Evolutionary conservation across 2,888 invertebrate species (phyloP), one percentile per base, ranked within the genome.

Genomic region (Limenitis camilla): DNA sequence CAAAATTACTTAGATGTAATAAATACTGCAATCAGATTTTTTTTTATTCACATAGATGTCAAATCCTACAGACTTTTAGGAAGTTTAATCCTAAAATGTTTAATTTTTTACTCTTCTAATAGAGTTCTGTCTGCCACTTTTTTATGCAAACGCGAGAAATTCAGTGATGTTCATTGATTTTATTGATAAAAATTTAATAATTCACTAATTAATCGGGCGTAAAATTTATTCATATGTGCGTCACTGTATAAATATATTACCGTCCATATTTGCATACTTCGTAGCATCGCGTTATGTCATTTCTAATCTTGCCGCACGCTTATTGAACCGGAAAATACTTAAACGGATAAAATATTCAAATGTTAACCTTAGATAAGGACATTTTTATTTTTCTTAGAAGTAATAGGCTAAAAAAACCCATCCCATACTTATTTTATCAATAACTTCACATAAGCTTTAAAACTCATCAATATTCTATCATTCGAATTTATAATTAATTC

Each of bases 241-340:
- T 75, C 73, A 75, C 52, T 68, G 58, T 61, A 65, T 62, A 64
- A 61, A 64, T 58, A 64, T 53, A 48, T 38, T 53, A 48, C 33
- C 32, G 33, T 38, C 33, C 29, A 33, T 55, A 54, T 59, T 54
- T 59, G 41, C 56, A 56, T 59, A 52, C 55, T 35, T 43, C 56
- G 49, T 40, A 54, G 60, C 63, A 65, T 62, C 53, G 58, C 40
- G 55, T 71, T 78, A 76, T 75, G 74, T 76, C 73, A 78, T 66
- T 61, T 60, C 66, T 67, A 68, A 70, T 70, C 69, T 68, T 71
- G 66, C 61, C 27, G 54, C 47, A 58, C 40, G 42, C 47, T 66
- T 69, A 67, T 53, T 52, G 56, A 57, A 61, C 53, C 62, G 63
- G 64, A 69, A 72, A 71, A 69, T 67, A 58, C 62, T 45, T 47